Evolutionary conservation across 2,113 vertebrate species (phyloP), one percentile per base, ranked within the genome.

Genomic region (Lepidothrix coronata): DNA sequence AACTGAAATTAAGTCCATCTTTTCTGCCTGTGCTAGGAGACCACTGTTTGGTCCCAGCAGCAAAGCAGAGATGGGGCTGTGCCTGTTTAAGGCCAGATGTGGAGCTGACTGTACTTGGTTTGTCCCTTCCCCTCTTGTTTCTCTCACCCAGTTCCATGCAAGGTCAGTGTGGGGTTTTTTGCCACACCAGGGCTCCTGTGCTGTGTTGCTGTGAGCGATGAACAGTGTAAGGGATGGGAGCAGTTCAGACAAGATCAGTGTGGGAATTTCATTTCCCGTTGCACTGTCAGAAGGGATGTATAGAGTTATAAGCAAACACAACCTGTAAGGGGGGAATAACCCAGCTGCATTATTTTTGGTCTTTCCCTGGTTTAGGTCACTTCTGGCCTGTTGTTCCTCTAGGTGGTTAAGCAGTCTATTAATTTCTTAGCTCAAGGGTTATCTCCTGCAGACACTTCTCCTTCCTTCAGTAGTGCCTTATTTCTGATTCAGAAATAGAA

Each of bases 401-500:
- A 70, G 79, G 10, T 54, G 20, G 44, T 54, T 55, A 84, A 75
- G 43, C 52, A 78, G 33, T 20, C 28, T 46, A 23, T 2, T 4
- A 44, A 68, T 76, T 91, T 88, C 41, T 37, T 83, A 84, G 72
- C 59, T 74, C 37, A 54, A 9, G 37, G 19, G 17, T 80, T 84
- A 7, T 73, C 51, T 92, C 72, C 58, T 92, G 68, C 46, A 75
- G 59, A 54, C 0, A 1, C 24, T 87, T 41, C 16, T 18, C 28
- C 19, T 83, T 90, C 68, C 72, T 74, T 11, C 70, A 75, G 19
- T 89, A 81, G 92, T 25, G 13, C 52, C n/a, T 74, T 75, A 49
- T 79, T 62, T 95, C 52, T 96, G 18, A 49, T 11, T 9, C 96
- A 99, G 99, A 99, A 97, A 99, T 99, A 28, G 98, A 98, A 89